phyloP scores from a whole-genome alignment of 2,888 invertebrate species.

The Thalpophila matura region DNA sequence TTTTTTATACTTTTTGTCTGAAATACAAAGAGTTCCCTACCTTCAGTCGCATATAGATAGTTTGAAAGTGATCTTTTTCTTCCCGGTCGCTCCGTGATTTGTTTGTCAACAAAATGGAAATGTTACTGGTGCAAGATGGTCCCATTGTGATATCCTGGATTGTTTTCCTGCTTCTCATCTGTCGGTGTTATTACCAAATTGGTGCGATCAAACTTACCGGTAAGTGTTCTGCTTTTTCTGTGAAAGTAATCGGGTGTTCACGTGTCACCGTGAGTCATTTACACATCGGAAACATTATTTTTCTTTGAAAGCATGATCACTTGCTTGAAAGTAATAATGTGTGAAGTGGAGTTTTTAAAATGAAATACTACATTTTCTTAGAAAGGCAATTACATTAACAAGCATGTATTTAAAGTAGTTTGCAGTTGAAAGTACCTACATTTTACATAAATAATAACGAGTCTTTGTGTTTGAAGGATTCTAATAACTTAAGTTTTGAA shows the following conservation, averaged over 20 bases:
- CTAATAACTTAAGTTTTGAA: constrained; percentile 6
- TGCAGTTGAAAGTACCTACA: constrained; percentile 9
- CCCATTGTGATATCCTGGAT: constrained; percentile 87
- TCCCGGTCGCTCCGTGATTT: constrained; percentile 39
- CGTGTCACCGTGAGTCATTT: constrained; percentile 24
- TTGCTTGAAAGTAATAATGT: constrained; percentile 1
- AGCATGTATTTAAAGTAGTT: constrained; percentile 26
- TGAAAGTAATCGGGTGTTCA: constrained; percentile 13
- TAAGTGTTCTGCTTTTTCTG: constrained; percentile 62
- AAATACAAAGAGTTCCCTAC: constrained; percentile 52
- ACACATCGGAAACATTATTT: constrained; percentile 7
- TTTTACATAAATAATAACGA: constrained; percentile 22
- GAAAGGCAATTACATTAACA: constrained; percentile 20
- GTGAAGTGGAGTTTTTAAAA: constrained; percentile 2
- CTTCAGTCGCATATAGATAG: constrained; percentile 47
- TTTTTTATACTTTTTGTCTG: constrained; percentile 60
- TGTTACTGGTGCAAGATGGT: constrained; percentile 81
- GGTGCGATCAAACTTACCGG: constrained; percentile 69
- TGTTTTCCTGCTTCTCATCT: constrained; percentile 84
- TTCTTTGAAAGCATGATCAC: constrained; percentile 32
- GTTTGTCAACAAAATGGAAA: constrained; percentile 76
- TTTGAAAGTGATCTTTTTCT: constrained; percentile 30
- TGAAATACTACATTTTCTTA: constrained; percentile 15
- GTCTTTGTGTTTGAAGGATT: not conserved
- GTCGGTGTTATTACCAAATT: constrained; percentile 84